Percentiles rank a stretch among this genome's conserved stretches.
These are phyloP conservation scores for Drosophila burlai DNA, from an alignment of 1,140 invertebrate species.

Conservation along the genomic window DNA sequence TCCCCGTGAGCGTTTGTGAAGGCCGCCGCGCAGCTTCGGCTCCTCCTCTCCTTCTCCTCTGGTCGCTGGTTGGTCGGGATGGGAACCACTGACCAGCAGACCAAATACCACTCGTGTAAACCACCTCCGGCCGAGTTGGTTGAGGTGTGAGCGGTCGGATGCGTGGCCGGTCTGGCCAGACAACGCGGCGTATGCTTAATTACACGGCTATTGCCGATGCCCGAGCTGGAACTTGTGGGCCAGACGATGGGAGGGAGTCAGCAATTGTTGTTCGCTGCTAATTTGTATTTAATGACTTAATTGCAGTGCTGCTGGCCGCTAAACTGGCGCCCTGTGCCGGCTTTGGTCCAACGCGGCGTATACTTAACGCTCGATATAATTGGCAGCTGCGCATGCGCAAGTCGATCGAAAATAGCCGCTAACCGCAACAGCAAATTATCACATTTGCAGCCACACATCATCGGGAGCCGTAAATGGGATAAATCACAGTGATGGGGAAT, in stretches of 20 bases:
- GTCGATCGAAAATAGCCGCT: constrained; percentile 26
- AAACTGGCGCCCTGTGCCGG: constrained; percentile 39
- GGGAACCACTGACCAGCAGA: constrained; percentile 27
- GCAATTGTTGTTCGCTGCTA: constrained; percentile 58
- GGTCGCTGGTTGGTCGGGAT: background rate
- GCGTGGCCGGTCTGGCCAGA: constrained; percentile 38
- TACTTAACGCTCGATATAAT: constrained; percentile 34
- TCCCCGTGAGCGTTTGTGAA: constrained; percentile 61
- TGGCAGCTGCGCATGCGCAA: constrained; percentile 49
- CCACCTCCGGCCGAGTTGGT: constrained; percentile 10
- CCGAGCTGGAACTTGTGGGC: background rate
- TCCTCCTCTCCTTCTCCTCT: background rate
- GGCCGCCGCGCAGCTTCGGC: constrained; percentile 43
- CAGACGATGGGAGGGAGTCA: background rate
- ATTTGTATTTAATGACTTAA: constrained; percentile 80
- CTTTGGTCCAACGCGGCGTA: constrained; percentile 43
- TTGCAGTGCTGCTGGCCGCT: constrained; percentile 34
- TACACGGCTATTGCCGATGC: constrained; percentile 35
- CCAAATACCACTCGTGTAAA: constrained; percentile 32
- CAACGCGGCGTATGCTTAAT: constrained; percentile 71
- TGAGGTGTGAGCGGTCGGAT: constrained; percentile 25
- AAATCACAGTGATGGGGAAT: constrained; percentile 30
- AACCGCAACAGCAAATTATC: constrained; percentile 49
- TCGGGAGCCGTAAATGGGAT: constrained; percentile 22
- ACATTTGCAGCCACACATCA: constrained; percentile 50